Base-by-base conservation (phyloP, 1,140 invertebrate genomes). In the Drosophila arizonae region DNA sequence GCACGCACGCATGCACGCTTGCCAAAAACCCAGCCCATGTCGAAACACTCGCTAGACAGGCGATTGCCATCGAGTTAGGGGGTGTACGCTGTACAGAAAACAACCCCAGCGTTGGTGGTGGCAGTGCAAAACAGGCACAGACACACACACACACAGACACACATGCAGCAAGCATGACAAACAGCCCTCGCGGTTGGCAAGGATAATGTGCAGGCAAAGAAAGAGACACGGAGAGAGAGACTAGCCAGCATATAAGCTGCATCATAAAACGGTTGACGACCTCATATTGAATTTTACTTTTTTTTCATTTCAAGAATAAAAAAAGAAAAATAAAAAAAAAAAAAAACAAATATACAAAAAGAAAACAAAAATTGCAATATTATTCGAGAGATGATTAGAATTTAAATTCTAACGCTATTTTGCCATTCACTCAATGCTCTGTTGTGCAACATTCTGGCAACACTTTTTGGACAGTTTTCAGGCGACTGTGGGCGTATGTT, bases 181-280 rank as follows among this genome's bases (percentile, higher is more conserved):
- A 79, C 80, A 84, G 80, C 80, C 80, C 80, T 84, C 50, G 66
- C 46, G 28, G 48, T 77, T 68, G 61, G 65, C 63, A 64, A 81
- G 81, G 78, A 87, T 85, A 85, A 56, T 62, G 13, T 58, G 52
- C 10, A 56, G 24, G 26, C 26, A 10, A 48, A 24, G 51, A 30
- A 10, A 61, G 4, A 45, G 36, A 45, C 13, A 33, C 8, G 15
- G 30, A 21, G 26, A 66, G 43, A 33, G 65, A 24, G 21, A 17
- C 1, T 11, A 15, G 30, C 36, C 26, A 61, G 36, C 39, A 52
- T 36, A 58, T 43, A 58, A 50, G 41, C 33, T 56, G 79, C 76
- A 81, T 81, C 79, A 82, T 86, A 79, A 86, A 86, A 76, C 81
- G 81, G 81, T 86, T 86, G 82, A 79, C 81, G 81, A 86, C 82